phyloP scores from a whole-genome alignment of 2,797 vertebrate genomes.

The Leptatherina wallacei region DNA sequence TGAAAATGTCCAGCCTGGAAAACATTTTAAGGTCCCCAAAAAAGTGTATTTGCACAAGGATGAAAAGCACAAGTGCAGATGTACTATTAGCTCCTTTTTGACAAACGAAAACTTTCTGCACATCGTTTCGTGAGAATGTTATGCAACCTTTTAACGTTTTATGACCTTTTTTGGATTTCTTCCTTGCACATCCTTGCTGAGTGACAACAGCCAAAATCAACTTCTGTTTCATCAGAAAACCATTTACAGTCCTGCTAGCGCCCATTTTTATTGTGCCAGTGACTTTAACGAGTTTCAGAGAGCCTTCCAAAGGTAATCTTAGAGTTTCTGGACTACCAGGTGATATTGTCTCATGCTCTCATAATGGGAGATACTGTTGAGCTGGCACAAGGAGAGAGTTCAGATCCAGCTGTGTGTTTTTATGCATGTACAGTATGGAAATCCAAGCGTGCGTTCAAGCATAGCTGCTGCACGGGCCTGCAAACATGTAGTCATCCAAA shows the following conservation, averaged over 20 bases:
- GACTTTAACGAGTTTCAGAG: constrained; percentile 44
- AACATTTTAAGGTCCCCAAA: no score
- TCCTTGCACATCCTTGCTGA: constrained; percentile 48
- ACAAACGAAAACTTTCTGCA: no score
- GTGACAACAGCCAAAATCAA: constrained; percentile 59
- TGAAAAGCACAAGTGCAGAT: no score
- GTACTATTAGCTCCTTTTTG: no score
- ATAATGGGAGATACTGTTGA: constrained; percentile 19
- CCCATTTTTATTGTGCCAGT: constrained; percentile 58
- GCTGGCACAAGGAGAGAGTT: constrained; percentile 9
- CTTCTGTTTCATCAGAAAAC: constrained; percentile 11
- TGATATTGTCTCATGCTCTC: constrained; percentile 30
- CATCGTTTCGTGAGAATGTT: no score
- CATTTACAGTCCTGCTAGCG: constrained; percentile 32
- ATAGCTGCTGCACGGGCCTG: constrained; percentile 13
- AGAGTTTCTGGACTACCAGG: constrained; percentile 23
- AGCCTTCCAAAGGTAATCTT: constrained; percentile 45
- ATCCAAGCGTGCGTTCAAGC: constrained; percentile 29
- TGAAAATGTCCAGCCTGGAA: no score
- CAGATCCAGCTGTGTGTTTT: constrained; percentile 23
- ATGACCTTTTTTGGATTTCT: constrained; percentile 34
- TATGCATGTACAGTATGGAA: constrained; percentile 20
- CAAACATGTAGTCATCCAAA: constrained; percentile 20
- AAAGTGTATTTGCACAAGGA: no score
- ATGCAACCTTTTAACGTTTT: neutral